phyloP scores from a whole-genome alignment of 2,797 vertebrate genomes.

The Oreochromis grahami region DNA sequence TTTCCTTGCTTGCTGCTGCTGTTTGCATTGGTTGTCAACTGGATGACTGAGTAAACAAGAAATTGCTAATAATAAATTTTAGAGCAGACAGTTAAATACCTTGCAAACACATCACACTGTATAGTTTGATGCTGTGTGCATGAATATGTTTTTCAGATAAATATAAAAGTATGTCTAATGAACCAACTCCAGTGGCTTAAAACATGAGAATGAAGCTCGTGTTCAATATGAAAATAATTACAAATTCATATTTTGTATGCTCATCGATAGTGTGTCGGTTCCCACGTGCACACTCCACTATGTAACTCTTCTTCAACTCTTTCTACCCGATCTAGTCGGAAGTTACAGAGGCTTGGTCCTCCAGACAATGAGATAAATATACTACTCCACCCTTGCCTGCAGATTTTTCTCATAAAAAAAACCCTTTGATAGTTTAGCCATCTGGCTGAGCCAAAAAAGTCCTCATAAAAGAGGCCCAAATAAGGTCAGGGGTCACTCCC shows the following conservation, averaged over 20 bases:
- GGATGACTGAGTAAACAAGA: conserved; percentile 5
- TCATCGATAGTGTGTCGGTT: neutral
- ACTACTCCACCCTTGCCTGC: conserved; percentile 79
- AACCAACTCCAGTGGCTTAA: neutral
- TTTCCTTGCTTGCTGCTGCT: conserved; percentile 17
- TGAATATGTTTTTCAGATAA: neutral
- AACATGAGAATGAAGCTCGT: neutral
- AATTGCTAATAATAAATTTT: conserved; percentile 9
- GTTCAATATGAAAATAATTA: neutral
- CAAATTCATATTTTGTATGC: neutral
- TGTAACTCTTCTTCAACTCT: neutral
- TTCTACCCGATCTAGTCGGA: conserved; percentile 23
- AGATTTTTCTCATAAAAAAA: conserved; percentile 99
- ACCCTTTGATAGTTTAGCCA: conserved; percentile 99
- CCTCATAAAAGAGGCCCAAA: conserved; percentile 94
- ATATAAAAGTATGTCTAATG: neutral
- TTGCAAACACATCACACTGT: neutral
- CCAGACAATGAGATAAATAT: conserved; percentile 77
- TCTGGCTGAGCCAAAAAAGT: conserved; percentile 91
- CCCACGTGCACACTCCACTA: neutral
- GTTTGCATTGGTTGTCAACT: neutral
- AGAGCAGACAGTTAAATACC: neutral
- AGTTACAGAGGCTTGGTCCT: conserved; percentile 39
- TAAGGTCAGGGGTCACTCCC: conserved; percentile 94
- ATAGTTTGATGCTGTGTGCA: neutral